Base-by-base conservation (phyloP, 1,140 invertebrate genomes). In the Zaprionus inermis region DNA sequence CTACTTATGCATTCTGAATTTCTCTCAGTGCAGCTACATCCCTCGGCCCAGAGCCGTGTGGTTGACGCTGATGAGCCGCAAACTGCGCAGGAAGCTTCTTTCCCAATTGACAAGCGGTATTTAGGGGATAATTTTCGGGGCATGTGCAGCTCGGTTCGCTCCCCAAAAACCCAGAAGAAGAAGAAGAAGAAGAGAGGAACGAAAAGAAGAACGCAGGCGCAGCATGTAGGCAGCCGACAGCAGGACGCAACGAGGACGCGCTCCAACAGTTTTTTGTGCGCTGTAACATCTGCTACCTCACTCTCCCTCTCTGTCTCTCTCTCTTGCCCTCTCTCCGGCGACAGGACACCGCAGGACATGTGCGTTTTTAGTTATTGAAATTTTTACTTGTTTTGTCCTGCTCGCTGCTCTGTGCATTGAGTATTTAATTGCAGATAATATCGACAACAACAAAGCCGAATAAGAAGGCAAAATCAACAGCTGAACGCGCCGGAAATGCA, bases 381-480 rank as follows among this genome's bases (percentile, higher is more conserved):
- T 89, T 88, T 89, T 89, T 90, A 88, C 84, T 84, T 88, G 85
- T 84, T 79, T 80, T 88, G 84, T 81, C 74, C 73, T 68, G 52
- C 41, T 34, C 24, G 32, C 32, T 61, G 73, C 78, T 78, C 70
- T 81, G 84, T 88, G 84, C 80, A 89, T 88, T 81, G 84, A 88
- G 84, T 84, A 88, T 90, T 88, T 88, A 88, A 88, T 88, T 88
- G 84, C 85, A 88, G 84, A 88, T 88, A 88, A 89, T 88, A 88
- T 88, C 84, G 84, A 89, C 84, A 80, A 80, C 73, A 80, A 78
- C 81, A 86, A 68, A 44, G 38, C n/a, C 16, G n/a, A 44, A 44
- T 44, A 76, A 86, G 65, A 77, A 77, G 75, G 69, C 63, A 61
- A 20, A 52, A 78, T 76, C 79, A 89, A 89, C 84, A 88, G 84